A percentile compares a stretch with the other conserved stretches of the same genome.
These are phyloP conservation scores for Epinotia demarniana DNA, from an alignment of 2,888 invertebrate species.

Conservation along the genomic window DNA sequence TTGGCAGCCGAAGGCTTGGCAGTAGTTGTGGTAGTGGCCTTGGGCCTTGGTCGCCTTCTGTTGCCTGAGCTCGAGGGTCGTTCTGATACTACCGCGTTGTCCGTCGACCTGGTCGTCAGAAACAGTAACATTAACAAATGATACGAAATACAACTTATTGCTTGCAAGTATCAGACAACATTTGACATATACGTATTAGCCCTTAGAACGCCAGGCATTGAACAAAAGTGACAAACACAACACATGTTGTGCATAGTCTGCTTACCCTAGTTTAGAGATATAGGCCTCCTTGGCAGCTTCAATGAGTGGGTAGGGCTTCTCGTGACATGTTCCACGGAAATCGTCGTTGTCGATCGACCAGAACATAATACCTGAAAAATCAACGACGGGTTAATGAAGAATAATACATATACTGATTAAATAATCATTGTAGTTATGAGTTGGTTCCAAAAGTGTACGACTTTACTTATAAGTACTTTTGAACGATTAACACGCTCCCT, in stretches of 20 bases:
- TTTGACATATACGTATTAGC: too few species aligned
- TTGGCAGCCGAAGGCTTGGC: conserved; percentile 70
- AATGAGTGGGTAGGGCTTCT: conserved; percentile 94
- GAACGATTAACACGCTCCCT: too few species aligned
- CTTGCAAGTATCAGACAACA: too few species aligned
- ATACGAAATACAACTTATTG: not conserved
- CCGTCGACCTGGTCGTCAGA: conserved; percentile 62
- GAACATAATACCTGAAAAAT: conserved; percentile 89
- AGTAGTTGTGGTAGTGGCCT: conserved; percentile 74
- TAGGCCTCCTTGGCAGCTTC: conserved; percentile 95
- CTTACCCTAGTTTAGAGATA: conserved; percentile 86
- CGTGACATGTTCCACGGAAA: conserved; percentile 95
- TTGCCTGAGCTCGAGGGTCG: conserved; percentile 65
- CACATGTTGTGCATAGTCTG: conserved; percentile 32
- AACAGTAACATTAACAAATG: not conserved
- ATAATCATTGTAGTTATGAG: too few species aligned
- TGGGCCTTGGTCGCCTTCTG: conserved; percentile 70
- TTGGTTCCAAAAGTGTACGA: conserved; percentile 65
- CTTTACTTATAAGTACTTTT: conserved; percentile 68
- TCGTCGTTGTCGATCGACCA: conserved; percentile 98
- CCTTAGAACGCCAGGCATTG: too few species aligned
- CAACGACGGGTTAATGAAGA: not conserved
- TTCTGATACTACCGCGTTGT: conserved; percentile 62
- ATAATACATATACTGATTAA: not conserved
- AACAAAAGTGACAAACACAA: too few species aligned